Conservation (phyloP, 2,797 vertebrate species). For the Clarias laeviceps region DNA sequence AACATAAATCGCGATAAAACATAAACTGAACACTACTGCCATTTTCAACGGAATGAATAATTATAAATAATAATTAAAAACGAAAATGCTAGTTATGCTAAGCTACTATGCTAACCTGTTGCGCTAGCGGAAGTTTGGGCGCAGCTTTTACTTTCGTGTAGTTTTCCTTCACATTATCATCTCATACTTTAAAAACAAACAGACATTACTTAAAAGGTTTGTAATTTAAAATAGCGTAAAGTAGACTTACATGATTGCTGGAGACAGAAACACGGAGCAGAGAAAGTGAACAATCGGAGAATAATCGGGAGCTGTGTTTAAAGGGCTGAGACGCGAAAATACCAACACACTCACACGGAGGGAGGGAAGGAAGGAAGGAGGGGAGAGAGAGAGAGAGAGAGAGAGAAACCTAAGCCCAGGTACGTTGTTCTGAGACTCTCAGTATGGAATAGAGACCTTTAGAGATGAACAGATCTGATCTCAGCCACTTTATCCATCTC, state of each 20-base stretch:
- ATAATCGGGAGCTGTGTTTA: neutral
- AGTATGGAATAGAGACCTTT: neutral
- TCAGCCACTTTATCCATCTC: neutral
- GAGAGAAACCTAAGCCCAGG: neutral
- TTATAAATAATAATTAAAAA: neutral
- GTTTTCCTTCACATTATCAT: neutral
- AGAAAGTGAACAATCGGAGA: neutral
- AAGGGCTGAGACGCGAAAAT: neutral
- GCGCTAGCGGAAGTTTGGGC: slow-evolving; percentile 35
- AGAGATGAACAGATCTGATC: neutral
- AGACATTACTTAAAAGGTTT: neutral
- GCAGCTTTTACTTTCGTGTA: neutral
- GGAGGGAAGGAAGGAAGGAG: neutral
- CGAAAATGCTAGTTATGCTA: neutral
- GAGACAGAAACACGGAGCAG: neutral
- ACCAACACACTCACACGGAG: neutral
- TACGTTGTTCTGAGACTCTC: neutral
- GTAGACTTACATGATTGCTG: slow-evolving; percentile 4
- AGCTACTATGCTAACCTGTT: slow-evolving; percentile 22
- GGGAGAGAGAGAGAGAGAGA: too few relatives aligned
- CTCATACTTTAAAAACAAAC: too few relatives aligned
- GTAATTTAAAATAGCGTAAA: neutral
- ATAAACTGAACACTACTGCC: too few relatives aligned
- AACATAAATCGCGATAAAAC: neutral
- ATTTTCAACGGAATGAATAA: neutral